Percentiles rank a stretch among this genome's conserved stretches.
Conservation (phyloP, 2,797 vertebrate genomes). For the Hydrolagus colliei region DNA sequence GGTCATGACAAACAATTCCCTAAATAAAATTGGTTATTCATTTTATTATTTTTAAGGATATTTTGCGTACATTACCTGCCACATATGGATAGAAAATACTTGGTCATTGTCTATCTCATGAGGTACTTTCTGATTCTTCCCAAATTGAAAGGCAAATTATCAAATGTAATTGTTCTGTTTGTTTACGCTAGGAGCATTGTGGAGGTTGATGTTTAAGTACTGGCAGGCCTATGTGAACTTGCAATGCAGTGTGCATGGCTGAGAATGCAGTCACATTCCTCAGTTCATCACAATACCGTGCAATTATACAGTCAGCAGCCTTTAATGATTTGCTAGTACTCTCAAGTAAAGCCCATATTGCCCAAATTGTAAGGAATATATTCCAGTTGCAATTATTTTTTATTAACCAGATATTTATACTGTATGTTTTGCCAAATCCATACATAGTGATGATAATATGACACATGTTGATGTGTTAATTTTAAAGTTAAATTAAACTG, state of each 20-base stretch:
- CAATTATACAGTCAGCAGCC: neutral
- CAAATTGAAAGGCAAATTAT: neutral
- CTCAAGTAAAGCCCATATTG: neutral
- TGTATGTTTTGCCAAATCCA: neutral
- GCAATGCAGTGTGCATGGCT: neutral
- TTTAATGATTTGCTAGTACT: neutral
- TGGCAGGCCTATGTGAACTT: neutral
- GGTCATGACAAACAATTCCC: neutral
- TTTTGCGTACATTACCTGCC: too few species aligned
- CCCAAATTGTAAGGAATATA: neutral
- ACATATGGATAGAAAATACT: too few species aligned
- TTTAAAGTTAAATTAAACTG: too few species aligned
- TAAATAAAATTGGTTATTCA: too few species aligned
- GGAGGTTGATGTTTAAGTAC: neutral
- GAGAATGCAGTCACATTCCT: neutral
- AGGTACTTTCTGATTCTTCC: neutral
- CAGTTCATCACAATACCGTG: neutral
- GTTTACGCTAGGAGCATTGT: neutral
- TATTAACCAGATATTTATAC: neutral
- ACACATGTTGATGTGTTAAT: too few species aligned
- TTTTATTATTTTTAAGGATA: too few species aligned
- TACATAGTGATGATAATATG: neutral
- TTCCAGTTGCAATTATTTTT: neutral
- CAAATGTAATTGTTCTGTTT: neutral
- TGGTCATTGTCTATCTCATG: neutral